A percentile compares a stretch with the other conserved stretches of the same genome.
Evolutionary conservation across 2,797 vertebrate genomes (phyloP).

Genomic region (Myotis vivesi): DNA sequence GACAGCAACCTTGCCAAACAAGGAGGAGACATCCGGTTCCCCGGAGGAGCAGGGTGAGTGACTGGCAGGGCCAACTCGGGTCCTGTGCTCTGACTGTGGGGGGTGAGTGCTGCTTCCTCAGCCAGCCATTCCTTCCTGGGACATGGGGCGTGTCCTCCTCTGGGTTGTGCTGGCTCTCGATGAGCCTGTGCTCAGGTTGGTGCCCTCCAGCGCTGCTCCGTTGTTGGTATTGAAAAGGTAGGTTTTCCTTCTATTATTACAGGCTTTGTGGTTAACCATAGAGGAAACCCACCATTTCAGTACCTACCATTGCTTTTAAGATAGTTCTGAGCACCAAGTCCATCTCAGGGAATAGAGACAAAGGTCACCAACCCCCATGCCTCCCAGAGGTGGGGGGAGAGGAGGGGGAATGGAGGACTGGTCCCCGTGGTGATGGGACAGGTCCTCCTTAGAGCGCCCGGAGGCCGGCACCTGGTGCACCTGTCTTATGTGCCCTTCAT

Average conservation of each 20-base stretch:
- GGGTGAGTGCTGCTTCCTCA: too few species aligned
- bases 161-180: accelerated
- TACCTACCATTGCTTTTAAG: not conserved
- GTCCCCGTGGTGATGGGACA: not conserved
- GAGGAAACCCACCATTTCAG: constrained; percentile 20
- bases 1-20: accelerated
- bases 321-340: not conserved
- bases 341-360: not conserved
- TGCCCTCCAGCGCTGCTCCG: not conserved
- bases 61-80: too few species aligned
- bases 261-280: not conserved
- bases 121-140: accelerated
- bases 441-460: accelerated
- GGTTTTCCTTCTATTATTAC: not conserved
- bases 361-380: accelerated
- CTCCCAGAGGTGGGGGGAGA: accelerated
- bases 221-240: not conserved
- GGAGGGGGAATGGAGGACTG: not conserved
- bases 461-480: accelerated
- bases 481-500: not conserved
- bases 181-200: accelerated
- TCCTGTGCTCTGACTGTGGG: accelerated
- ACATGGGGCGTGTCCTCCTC: accelerated
- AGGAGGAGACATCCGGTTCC: not conserved
- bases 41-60: not conserved